Base-by-base conservation (phyloP, 2,888 invertebrate genomes). In the Globia sparganii region DNA sequence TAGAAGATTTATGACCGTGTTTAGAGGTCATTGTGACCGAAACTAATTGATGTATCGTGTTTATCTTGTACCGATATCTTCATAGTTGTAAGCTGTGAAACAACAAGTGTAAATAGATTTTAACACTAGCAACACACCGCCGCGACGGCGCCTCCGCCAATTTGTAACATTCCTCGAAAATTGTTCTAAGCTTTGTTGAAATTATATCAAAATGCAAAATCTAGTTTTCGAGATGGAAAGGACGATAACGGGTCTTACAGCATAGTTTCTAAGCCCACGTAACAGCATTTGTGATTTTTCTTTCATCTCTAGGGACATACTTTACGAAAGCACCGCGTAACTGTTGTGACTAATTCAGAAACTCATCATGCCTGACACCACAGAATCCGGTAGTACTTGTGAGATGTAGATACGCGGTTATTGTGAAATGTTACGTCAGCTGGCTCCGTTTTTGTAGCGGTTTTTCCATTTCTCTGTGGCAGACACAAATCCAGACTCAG, bases 11-110 rank as follows among this genome's bases (percentile, higher is more conserved):
- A 86, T 43, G 62, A 31, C 49, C n/a, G 31, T 65, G 49, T 66
- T 86, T 70, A 86, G 62, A 75, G 84, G 78, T 86, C 56, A 69
- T 61, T 53, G 59, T 69, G 68, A 62, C 71, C 31, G 21, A 64
- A 72, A 75, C 58, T 77, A 72, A 83, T 82, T 77, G 77, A 83
- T 83, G 56, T 74, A 72, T 77, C 61, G 58, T 86, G 77, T 77
- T 83, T 82, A 70, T 81, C 69, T 72, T 75, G 61, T 49, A 49
- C 53, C n/a, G 31, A 69, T 75, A 75, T 72, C 65, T 76, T 66
- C 56, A 58, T 72, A 76, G 59, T 69, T 43, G 68, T 81, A 68
- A 81, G 37, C 64, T 72, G 61, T 53, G 49, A 58, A 75, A 68
- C 72, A 61, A 72, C 56, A 74, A 49, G 40, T 53, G 58, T 81